Evolutionary conservation across 2,888 invertebrate species (phyloP).

Genomic region (Beris morrisii): DNA sequence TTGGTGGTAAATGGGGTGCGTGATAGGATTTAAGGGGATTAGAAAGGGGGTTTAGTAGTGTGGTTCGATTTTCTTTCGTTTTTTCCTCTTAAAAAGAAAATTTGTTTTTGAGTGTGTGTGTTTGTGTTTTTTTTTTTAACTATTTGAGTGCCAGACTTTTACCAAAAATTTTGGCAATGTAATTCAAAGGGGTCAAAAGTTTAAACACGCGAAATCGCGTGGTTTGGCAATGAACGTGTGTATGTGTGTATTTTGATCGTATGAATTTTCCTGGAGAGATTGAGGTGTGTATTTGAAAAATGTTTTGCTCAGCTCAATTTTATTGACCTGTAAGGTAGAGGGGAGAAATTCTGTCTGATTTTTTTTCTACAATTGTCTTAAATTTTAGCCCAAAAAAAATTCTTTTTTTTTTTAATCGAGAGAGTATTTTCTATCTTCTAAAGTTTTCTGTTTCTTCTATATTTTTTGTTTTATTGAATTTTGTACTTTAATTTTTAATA

Average conservation of each 20-base stretch:
- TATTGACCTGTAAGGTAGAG: slow-evolving; percentile 1
- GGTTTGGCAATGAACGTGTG: too few species aligned
- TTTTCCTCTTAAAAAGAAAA: not conserved
- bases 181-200: too few species aligned
- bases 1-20: too few species aligned
- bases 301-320: slow-evolving; percentile 9
- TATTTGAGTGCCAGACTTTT: too few species aligned
- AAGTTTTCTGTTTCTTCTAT: not conserved
- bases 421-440: not conserved
- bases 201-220: too few species aligned
- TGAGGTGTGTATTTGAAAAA: slow-evolving; percentile 9
- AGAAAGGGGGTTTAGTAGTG: too few species aligned
- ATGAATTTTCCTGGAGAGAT: slow-evolving; percentile 2
- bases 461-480: too few species aligned
- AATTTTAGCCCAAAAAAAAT: not conserved
- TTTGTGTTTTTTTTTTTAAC: not conserved
- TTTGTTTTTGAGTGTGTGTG: too few species aligned
- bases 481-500: too few species aligned
- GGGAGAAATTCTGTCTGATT: not conserved
- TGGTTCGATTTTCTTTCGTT: not conserved
- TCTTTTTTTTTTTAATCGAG: not conserved
- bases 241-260: slow-evolving; percentile 14
- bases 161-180: too few species aligned
- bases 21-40: too few species aligned
- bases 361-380: not conserved